phyloP scores from a whole-genome alignment of 2,888 invertebrate species.

The Esperia sulphurella region DNA sequence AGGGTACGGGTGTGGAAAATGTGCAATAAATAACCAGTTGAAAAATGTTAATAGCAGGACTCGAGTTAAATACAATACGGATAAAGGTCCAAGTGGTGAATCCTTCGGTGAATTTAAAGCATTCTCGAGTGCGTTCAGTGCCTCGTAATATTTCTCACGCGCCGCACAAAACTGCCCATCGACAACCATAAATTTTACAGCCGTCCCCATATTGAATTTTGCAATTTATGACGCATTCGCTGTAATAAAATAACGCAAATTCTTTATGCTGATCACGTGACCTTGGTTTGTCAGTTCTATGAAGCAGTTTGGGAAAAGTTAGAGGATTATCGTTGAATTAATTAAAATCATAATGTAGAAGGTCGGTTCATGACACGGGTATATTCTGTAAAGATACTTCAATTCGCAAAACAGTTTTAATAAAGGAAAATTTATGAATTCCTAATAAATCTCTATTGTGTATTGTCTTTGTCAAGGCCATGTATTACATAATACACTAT shows the following conservation, averaged over 20 bases:
- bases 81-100: conserved; percentile 40
- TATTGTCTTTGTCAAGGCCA: neutral
- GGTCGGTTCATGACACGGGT: neutral
- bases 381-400: neutral
- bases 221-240: conserved; percentile 46
- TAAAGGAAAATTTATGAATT: too few species aligned
- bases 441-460: neutral
- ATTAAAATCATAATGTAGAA: neutral
- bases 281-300: conserved; percentile 36
- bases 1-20: conserved; percentile 9
- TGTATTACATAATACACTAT: neutral
- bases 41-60: conserved; percentile 28
- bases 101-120: conserved; percentile 59
- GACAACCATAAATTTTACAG: conserved; percentile 61
- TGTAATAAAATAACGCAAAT: conserved; percentile 37
- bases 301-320: conserved; percentile 18
- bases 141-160: conserved; percentile 53
- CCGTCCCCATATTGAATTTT: conserved; percentile 60
- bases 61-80: conserved; percentile 30
- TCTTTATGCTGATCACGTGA: conserved; percentile 33
- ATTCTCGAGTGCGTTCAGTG: conserved; percentile 42
- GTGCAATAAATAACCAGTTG: conserved; percentile 24
- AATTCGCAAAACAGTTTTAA: too few species aligned
- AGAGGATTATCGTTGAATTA: conserved; percentile 6
- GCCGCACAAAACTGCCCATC: conserved; percentile 49